Conservation (phyloP, 2,797 vertebrate genomes). For the Emys orbicularis region DNA sequence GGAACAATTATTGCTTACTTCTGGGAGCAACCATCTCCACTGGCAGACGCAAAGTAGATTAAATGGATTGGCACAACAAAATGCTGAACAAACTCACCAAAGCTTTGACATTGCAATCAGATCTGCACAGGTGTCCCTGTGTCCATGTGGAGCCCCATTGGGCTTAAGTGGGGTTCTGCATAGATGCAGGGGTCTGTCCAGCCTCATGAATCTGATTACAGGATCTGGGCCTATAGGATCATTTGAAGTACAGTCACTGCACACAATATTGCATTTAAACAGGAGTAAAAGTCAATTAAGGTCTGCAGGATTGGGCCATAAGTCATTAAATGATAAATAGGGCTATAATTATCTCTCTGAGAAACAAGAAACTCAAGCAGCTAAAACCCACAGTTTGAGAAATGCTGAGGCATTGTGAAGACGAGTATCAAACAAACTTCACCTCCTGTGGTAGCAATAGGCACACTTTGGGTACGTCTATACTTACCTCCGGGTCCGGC, state of each 20-base stretch:
- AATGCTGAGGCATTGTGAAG: not conserved
- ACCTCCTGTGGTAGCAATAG: not conserved
- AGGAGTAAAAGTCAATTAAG: conserved; percentile 30
- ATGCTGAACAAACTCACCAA: not conserved
- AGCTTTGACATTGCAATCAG: not conserved
- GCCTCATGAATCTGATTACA: not conserved
- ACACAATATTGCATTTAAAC: not conserved
- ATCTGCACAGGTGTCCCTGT: not conserved
- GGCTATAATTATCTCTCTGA: not conserved
- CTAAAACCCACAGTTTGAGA: not conserved
- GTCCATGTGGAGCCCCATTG: not conserved
- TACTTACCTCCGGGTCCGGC: too few species aligned
- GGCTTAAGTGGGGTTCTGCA: not conserved
- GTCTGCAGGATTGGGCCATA: conserved; percentile 34
- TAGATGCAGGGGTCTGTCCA: not conserved
- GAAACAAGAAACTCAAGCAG: conserved; percentile 7
- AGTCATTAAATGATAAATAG: not conserved
- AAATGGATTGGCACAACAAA: not conserved
- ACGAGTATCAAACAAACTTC: not conserved
- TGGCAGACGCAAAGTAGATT: not conserved
- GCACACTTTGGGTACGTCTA: not conserved
- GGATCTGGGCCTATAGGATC: not conserved
- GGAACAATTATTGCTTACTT: conserved; percentile 40
- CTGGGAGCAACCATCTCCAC: not conserved
- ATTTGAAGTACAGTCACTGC: not conserved